Conservation (phyloP, 2,888 invertebrate genomes). For the Axea sp. region DNA sequence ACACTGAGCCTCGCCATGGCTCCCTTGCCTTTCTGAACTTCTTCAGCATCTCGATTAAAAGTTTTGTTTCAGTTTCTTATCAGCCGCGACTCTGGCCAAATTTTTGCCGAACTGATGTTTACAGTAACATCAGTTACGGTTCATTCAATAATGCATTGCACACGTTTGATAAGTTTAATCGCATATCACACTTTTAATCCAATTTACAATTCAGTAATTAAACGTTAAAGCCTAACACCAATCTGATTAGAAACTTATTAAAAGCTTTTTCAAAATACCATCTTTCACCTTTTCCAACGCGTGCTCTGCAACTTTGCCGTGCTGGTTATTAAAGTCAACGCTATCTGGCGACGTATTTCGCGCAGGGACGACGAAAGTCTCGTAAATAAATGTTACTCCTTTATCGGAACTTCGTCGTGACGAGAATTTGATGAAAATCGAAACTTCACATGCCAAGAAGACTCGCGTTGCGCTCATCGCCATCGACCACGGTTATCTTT, state of each 20-base stretch:
- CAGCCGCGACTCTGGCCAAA: no score
- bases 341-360: constrained; percentile 44
- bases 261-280: constrained; percentile 29
- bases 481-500: constrained; percentile 54
- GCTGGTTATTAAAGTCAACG: constrained; percentile 47
- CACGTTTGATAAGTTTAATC: no score
- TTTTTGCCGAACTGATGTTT: no score
- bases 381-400: constrained; percentile 52
- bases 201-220: no score
- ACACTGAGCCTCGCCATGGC: constrained; percentile 62
- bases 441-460: constrained; percentile 37
- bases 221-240: not conserved
- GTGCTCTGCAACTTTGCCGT: constrained; percentile 22
- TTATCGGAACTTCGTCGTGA: constrained; percentile 50
- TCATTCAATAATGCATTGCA: no score
- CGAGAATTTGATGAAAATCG: constrained; percentile 55
- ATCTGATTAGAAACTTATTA: constrained; percentile 34
- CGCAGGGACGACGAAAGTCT: constrained; percentile 41
- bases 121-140: no score
- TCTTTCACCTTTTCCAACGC: constrained; percentile 37
- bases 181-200: no score
- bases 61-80: not conserved
- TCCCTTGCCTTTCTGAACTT: constrained; percentile 55
- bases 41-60: not conserved
- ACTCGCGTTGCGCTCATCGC: constrained; percentile 29